A percentile compares a stretch with the other conserved stretches of the same genome.
These are phyloP conservation scores for Philotrypesis tridentata DNA, from an alignment of 1,140 invertebrate genomes.

Conservation along the genomic window DNA sequence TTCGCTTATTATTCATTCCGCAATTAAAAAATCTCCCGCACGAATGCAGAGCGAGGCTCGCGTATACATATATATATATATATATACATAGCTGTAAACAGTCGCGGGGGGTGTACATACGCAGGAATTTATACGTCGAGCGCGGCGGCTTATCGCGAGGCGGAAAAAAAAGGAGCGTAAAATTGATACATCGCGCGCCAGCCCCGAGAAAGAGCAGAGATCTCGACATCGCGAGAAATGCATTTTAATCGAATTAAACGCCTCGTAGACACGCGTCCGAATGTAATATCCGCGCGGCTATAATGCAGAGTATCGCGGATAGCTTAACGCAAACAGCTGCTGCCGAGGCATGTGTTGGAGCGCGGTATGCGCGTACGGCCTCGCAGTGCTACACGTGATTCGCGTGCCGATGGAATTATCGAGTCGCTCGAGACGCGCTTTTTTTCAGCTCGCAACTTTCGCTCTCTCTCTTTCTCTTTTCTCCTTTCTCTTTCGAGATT, in stretches of 20 bases:
- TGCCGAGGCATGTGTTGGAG: too few species aligned
- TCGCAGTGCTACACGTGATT: conserved; percentile 30
- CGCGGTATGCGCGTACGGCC: background rate
- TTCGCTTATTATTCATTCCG: background rate
- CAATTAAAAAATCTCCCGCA: conserved; percentile 31
- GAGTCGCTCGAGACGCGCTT: background rate
- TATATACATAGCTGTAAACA: too few species aligned
- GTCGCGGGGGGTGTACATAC: too few species aligned
- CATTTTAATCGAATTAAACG: conserved; percentile 45
- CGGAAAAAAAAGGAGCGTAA: conserved; percentile 15
- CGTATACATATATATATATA: too few species aligned
- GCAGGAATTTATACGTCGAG: background rate
- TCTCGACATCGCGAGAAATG: background rate
- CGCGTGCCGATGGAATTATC: conserved; percentile 41
- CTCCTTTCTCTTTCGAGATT: background rate
- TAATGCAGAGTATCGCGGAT: background rate
- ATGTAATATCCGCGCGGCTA: background rate
- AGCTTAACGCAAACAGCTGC: background rate
- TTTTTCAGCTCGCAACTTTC: background rate
- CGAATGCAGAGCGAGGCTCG: background rate
- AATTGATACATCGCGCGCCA: conserved; percentile 23
- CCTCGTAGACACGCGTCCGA: conserved; percentile 8
- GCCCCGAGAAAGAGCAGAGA: background rate
- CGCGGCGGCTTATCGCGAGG: conserved; percentile 5
- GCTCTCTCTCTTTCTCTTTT: too few species aligned